Conservation (phyloP, 2,797 vertebrate species). For the Sebastes hopkinsi region DNA sequence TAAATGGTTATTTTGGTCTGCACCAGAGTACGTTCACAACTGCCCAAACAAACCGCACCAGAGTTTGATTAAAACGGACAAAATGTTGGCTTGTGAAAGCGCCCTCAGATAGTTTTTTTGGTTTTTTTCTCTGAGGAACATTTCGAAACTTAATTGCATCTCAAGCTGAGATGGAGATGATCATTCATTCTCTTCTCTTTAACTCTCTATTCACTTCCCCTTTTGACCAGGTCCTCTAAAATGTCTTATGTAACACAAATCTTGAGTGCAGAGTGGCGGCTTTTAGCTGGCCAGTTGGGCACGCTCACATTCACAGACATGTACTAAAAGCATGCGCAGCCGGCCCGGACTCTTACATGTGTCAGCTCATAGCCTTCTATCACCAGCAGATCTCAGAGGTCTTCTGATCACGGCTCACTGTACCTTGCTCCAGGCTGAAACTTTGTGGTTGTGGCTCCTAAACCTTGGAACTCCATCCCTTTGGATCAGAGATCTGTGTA, state of each 20-base stretch:
- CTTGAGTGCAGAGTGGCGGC: neutral
- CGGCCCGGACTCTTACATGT: neutral
- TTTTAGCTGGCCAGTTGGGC: too few species aligned
- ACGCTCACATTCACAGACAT: too few species aligned
- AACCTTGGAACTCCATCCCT: neutral
- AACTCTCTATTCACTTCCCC: neutral
- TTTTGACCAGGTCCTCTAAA: neutral
- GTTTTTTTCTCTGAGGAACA: neutral
- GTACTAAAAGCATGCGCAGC: too few species aligned
- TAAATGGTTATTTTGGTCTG: neutral
- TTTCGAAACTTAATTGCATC: neutral
- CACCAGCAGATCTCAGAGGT: neutral
- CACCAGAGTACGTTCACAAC: too few species aligned
- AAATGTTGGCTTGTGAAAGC: too few species aligned
- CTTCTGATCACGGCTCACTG: neutral
- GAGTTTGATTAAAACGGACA: too few species aligned
- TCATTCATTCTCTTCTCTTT: neutral
- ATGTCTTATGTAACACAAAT: neutral
- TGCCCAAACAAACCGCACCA: neutral
- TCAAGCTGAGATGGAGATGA: neutral
- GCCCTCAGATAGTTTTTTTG: neutral
- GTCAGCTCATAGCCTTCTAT: neutral
- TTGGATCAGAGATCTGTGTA: neutral
- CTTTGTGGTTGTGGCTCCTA: neutral
- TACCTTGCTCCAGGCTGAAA: neutral